phyloP scores from a whole-genome alignment of 2,797 vertebrate species.

The Sebastolobus alascanus region DNA sequence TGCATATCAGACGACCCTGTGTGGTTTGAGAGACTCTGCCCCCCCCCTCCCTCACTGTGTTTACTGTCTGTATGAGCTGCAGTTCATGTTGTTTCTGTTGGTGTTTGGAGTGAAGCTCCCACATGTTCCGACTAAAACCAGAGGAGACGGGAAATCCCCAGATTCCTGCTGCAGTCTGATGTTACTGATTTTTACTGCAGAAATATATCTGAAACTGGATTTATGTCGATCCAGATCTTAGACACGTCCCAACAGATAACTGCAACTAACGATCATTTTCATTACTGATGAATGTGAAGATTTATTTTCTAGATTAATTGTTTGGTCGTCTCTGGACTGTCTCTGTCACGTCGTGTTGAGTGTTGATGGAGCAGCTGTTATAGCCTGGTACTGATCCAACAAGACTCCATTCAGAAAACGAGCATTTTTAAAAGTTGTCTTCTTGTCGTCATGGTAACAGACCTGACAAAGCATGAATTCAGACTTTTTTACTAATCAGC shows the following conservation, averaged over 20 bases:
- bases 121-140: slow-evolving; percentile 56
- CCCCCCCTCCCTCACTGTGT: background rate
- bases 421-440: too few relatives aligned
- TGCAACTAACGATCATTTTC: background rate
- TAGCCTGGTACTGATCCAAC: too few relatives aligned
- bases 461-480: too few relatives aligned
- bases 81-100: slow-evolving; percentile 26
- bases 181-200: background rate
- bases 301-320: background rate
- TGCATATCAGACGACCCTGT: background rate
- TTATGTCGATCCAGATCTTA: background rate
- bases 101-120: slow-evolving; percentile 46
- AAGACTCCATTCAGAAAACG: too few relatives aligned
- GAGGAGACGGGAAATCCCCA: slow-evolving; percentile 64
- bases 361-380: too few relatives aligned
- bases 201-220: slow-evolving; percentile 1
- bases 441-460: too few relatives aligned
- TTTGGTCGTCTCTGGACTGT: too few relatives aligned
- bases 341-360: too few relatives aligned
- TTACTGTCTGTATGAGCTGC: background rate
- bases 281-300: background rate
- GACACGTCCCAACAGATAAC: background rate
- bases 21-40: background rate
- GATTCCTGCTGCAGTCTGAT: slow-evolving; percentile 44
- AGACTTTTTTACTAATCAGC: too few relatives aligned